Percentiles rank a stretch among this genome's conserved stretches.
Evolutionary conservation across 2,888 invertebrate genomes (phyloP).

Genomic region (Mactromeris polynyma): DNA sequence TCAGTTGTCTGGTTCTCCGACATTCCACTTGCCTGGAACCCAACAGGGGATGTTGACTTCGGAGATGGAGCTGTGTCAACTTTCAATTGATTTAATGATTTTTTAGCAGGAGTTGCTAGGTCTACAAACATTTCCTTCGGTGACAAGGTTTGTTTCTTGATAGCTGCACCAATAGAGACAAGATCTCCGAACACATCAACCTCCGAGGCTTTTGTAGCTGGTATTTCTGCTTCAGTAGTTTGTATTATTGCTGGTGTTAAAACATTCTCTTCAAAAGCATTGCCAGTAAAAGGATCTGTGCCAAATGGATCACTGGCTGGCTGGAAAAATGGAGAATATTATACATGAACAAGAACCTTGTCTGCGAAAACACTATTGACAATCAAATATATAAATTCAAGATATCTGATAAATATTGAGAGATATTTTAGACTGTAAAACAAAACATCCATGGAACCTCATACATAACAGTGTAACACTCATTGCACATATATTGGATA

Average conservation of each 20-base stretch:
- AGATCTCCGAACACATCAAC: conserved; percentile 78
- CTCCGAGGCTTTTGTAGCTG: conserved; percentile 30
- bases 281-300: conserved; percentile 67
- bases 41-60: conserved; percentile 59
- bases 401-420: neutral
- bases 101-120: conserved; percentile 73
- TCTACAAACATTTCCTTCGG: conserved; percentile 81
- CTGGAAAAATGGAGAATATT: conserved; percentile 51
- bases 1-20: neutral
- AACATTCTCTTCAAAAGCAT: conserved; percentile 63
- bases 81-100: conserved; percentile 78
- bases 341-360: neutral
- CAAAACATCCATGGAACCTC: no score
- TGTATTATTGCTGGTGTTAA: conserved; percentile 65
- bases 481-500: no score
- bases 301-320: conserved; percentile 74
- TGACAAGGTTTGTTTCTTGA: conserved; percentile 57
- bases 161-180: conserved; percentile 70
- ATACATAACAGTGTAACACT: no score
- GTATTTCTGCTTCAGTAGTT: conserved; percentile 36
- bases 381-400: neutral
- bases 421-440: neutral
- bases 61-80: conserved; percentile 56
- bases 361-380: neutral
- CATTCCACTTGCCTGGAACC: conserved; percentile 72